Base-by-base conservation (phyloP, 2,888 invertebrate genomes). In the Norana najaformis region DNA sequence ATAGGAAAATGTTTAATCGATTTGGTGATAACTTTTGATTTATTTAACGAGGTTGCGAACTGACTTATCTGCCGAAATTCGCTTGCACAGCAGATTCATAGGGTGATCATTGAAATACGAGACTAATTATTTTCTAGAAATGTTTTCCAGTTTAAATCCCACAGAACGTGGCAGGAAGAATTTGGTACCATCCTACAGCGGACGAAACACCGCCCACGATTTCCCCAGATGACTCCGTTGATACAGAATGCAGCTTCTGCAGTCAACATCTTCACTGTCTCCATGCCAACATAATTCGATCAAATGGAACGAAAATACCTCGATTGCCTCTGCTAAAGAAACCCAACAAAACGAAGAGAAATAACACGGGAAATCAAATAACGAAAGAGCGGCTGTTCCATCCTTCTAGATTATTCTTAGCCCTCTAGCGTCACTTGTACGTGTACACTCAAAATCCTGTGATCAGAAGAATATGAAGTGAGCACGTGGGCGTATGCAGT, bases 271-370 rank as follows among this genome's bases (percentile, higher is more conserved):
- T 36, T 85, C 85, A 85, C 35, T 85, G 85, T 85, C 85, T 85
- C 85, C 85, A 85, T 35, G 85, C 85, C 85, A 85, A 85, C 85
- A 16, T 37, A 37, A 85, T 37, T 85, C 85, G 85, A 85, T 85
- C 85, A 37, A 85, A 85, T 36, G 85, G 85, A 85, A 85, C 36
- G 85, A 85, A 85, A 23, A 85, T 37, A 16, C 85, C 85, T 30
- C 85, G 85, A 85, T 85, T 36, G 85, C 85, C 85, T 36, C 37
- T 4, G 85, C 85, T 85, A n/a, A 37, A 85, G 30, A 85, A 36
- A 85, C 20, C 35, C 16, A 85, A 36, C 85, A 35, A 85, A 20
- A 37, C 35, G 85, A 5, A 83, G 6, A 34, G 23, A 36, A 85
- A 23, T 36, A 85, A 36, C 37, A 37, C 23, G 6, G 18, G 85